Percentiles rank a stretch among this genome's conserved stretches.
Evolutionary conservation across 1,140 invertebrate species (phyloP).

Genomic region (Trichomalopsis sarcophagae): DNA sequence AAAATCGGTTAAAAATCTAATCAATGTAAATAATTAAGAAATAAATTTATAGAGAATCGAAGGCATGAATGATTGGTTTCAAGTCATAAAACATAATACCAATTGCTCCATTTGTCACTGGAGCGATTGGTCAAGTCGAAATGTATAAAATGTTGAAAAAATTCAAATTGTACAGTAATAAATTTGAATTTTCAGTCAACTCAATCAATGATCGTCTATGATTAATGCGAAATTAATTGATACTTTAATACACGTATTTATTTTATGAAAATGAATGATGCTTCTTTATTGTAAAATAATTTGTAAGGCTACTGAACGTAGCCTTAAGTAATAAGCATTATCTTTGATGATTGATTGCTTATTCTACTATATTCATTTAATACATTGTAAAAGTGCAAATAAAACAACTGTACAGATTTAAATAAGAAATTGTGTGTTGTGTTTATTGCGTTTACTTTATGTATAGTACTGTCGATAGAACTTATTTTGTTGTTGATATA

Average conservation of each 20-base stretch:
- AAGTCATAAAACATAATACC: neutral
- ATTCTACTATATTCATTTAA: neutral
- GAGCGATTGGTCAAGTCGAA: slow-evolving; percentile 7
- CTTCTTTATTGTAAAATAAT: slow-evolving; percentile 15
- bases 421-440: slow-evolving; percentile 56
- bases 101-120: neutral
- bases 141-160: slow-evolving; percentile 5
- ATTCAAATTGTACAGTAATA: neutral
- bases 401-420: slow-evolving; percentile 41
- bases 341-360: slow-evolving; percentile 29
- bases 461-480: neutral
- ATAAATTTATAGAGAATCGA: slow-evolving; percentile 12
- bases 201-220: neutral
- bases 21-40: slow-evolving; percentile 35
- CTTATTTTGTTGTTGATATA: slow-evolving; percentile 57
- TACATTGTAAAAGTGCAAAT: slow-evolving; percentile 33
- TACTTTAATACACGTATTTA: slow-evolving; percentile 23
- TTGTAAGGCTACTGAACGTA: slow-evolving; percentile 8
- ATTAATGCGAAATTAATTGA: neutral
- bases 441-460: slow-evolving; percentile 6
- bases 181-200: slow-evolving; percentile 2
- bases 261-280: slow-evolving; percentile 27
- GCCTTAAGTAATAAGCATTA: slow-evolving; percentile 19
- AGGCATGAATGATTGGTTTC: neutral
- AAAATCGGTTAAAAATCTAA: slow-evolving; percentile 24